Base-by-base conservation (phyloP, 92 coral and sea anemone species). In the Paragorgia papillata region DNA sequence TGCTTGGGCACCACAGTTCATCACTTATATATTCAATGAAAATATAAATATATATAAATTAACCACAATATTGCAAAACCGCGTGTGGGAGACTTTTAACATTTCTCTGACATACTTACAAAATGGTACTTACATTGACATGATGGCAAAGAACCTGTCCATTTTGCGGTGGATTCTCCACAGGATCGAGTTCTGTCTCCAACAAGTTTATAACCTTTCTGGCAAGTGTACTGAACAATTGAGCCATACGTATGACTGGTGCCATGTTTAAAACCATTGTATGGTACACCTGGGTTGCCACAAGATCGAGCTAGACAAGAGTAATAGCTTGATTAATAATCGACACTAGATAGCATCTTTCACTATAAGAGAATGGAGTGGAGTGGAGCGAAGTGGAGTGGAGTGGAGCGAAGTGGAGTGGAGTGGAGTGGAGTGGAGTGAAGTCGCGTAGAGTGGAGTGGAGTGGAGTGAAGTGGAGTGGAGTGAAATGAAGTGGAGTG, bases 111-210 rank as follows among this genome's bases (percentile, higher is more conserved):
- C n/a, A n/a, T n/a, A 8, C 19, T 9, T 21, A 33, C 19, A 7
- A 6, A 46, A 46, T 46, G 15, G 29, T 35, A 86, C 95, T 62
- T 85, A 94, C 98, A 85, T 9, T 80, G 82, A 73, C 98, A 94
- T 25, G 97, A 84, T 51, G 98, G 97, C 60, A 88, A 90, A n/a
- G 88, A 63, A 27, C 90, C 97, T 30, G 91, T 85, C 98, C 98
- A 94, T 84, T 84, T 85, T 13, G 94, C 97, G 18, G 85, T 90
- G 10, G 83, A 87, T 73, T 88, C 89, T 27, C 53, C 27, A 68
- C 98, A 94, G 3, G 94, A 79, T 43, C 98, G 79, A 25, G 67
- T 41, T 34, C 80, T 78, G 7, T 88, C 79, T 0, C 98, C 98
- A 1, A 46, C 87, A 19, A 94, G 86, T 12, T 75, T 63, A 65